phyloP scores from a whole-genome alignment of 2,113 vertebrate genomes.

The Cephalophus harveyi region DNA sequence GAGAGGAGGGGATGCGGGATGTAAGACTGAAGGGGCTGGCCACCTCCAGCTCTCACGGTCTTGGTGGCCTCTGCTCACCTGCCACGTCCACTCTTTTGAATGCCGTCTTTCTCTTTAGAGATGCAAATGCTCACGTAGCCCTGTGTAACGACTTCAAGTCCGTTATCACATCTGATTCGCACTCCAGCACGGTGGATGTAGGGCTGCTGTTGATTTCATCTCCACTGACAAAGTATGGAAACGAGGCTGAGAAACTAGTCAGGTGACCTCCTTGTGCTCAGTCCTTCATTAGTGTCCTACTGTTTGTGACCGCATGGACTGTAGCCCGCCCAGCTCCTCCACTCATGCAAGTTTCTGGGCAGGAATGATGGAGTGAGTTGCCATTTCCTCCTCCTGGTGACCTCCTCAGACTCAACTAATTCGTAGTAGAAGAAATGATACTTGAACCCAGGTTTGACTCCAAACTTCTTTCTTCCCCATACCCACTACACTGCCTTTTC shows the following conservation, averaged over 20 bases:
- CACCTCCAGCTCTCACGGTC: not conserved
- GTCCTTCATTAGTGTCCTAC: not conserved
- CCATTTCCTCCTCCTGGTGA: not conserved
- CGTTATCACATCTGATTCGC: not conserved
- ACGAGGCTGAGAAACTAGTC: not conserved
- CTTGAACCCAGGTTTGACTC: not conserved
- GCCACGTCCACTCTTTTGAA: not conserved
- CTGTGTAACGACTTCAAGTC: not conserved
- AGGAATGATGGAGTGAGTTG: not conserved
- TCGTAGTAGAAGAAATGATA: not conserved
- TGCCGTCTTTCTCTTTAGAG: not conserved
- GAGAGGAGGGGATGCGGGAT: not conserved
- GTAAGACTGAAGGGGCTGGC: no score
- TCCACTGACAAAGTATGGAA: not conserved
- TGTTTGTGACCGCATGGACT: not conserved
- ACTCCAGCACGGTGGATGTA: rapidly evolving
- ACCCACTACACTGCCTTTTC: not conserved
- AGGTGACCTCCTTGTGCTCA: rapidly evolving
- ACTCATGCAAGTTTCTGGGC: not conserved
- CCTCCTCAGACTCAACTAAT: no score
- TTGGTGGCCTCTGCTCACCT: not conserved
- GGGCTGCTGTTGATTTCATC: no score
- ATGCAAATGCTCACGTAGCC: not conserved
- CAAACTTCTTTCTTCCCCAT: not conserved
- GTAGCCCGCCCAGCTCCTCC: not conserved